Evolutionary conservation across 53 echinoderm and acorn worm species (phyloP), one percentile per base, ranked within the genome.

Genomic region (Actinopyga echinites): DNA sequence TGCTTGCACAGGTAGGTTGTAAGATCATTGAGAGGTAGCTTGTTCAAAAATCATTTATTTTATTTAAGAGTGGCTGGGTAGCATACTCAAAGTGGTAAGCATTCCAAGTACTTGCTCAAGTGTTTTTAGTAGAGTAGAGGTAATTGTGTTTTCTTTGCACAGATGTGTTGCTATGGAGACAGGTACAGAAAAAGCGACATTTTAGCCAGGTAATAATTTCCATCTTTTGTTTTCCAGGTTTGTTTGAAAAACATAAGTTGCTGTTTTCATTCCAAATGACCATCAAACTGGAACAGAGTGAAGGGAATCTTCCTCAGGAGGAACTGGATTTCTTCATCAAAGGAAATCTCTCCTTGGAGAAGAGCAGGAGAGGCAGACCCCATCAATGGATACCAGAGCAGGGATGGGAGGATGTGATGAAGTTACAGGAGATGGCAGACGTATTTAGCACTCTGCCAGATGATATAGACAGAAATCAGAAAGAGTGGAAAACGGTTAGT

Each of bases 301-400:
- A 99, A 56, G 99, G 84, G 56, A 90, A 85, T 30, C 89, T 99
- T 20, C 99, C 99, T 37, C 90, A 92, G 69, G 99, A 99, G 21
- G 99, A 99, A 83, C 89, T 99, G n/a, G 95, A 99, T 87, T 99
- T 99, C 99, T 99, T 99, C 91, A 92, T 99, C 85, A 99, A 99
- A 87, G 99, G 99, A 60, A 99, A 99, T 91, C 83, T 95, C 77
- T 99, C 99, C 10, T 85, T 99, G 83, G 99, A 99, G 89, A 99
- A 99, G 92, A 99, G 85, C 89, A 86, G 89, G 30, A 79, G 99
- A 12, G 52, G 85, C 0, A 89, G 94, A 19, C 94, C 95, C n/a
- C 90, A 94, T 75, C 86, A 86, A 85, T 99, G 99, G 99, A 87
- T 99, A 49, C 99, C 99, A 1, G 99, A 99, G 85, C 99, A 99